Conservation (phyloP, 2,888 invertebrate genomes). For the Hypselothyrea guttata region DNA sequence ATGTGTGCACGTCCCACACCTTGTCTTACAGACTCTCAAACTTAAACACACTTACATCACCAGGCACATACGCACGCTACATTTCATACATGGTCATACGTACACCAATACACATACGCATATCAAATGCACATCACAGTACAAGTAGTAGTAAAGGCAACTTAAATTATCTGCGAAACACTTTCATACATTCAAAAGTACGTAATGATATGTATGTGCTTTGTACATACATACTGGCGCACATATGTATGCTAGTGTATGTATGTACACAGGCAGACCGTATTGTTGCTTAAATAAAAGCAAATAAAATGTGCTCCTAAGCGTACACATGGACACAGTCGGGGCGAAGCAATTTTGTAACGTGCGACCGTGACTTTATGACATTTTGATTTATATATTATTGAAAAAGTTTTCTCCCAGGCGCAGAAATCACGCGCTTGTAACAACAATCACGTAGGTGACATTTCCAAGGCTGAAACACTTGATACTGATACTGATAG, state of each 20-base stretch:
- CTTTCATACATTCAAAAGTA: no score
- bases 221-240: no score
- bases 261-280: slow-evolving; percentile 27
- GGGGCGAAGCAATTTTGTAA: slow-evolving; percentile 22
- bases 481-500: slow-evolving; percentile 5
- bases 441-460: slow-evolving; percentile 67
- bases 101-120: slow-evolving; percentile 52
- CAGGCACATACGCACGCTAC: neutral
- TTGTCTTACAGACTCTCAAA: slow-evolving; percentile 20
- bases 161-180: slow-evolving; percentile 66
- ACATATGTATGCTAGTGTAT: no score
- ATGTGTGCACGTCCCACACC: slow-evolving; percentile 16
- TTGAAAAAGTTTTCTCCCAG: slow-evolving; percentile 71
- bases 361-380: slow-evolving; percentile 72
- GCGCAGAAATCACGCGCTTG: slow-evolving; percentile 57
- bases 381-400: slow-evolving; percentile 82
- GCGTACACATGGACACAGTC: slow-evolving; percentile 1
- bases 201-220: no score
- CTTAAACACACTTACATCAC: slow-evolving; percentile 7
- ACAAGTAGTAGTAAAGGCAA: slow-evolving; percentile 54
- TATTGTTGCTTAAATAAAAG: slow-evolving; percentile 46
- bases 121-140: slow-evolving; percentile 70
- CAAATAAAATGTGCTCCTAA: slow-evolving; percentile 36
- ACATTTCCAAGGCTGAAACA: slow-evolving; percentile 40
- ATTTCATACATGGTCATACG: neutral